phyloP scores from a whole-genome alignment of 1,140 invertebrate species.

The Chironomus tepperi region DNA sequence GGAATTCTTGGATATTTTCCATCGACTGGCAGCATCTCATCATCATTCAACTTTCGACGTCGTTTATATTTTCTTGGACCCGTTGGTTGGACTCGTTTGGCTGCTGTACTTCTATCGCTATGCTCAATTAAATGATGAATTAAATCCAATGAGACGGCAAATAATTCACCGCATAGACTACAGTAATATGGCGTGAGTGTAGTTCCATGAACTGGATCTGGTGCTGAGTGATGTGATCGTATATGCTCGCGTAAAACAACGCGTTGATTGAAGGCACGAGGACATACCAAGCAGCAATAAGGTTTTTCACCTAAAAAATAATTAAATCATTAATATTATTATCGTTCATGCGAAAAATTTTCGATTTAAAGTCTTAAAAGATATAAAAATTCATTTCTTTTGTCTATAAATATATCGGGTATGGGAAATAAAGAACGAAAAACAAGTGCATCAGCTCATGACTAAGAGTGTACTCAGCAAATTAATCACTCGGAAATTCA shows the following conservation, averaged over 20 bases:
- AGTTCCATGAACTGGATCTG: slow-evolving; percentile 50
- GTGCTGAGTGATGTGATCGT: slow-evolving; percentile 68
- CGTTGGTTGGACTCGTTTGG: slow-evolving; percentile 61
- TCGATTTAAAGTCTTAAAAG: too few relatives aligned
- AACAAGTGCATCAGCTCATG: too few relatives aligned
- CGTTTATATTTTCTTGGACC: slow-evolving; percentile 72
- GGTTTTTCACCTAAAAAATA: slow-evolving; percentile 68
- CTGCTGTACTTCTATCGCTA: slow-evolving; percentile 71
- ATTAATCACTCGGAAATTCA: too few relatives aligned
- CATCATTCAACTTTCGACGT: slow-evolving; percentile 58
- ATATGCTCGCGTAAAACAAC: slow-evolving; percentile 74
- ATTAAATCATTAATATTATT: not conserved
- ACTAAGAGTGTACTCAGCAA: too few relatives aligned
- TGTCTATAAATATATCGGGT: too few relatives aligned
- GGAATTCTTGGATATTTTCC: slow-evolving; percentile 36
- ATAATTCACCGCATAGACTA: slow-evolving; percentile 60
- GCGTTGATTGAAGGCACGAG: slow-evolving; percentile 73
- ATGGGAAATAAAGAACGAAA: too few relatives aligned
- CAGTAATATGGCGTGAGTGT: slow-evolving; percentile 55
- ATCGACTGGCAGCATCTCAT: slow-evolving; percentile 44
- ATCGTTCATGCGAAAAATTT: too few relatives aligned
- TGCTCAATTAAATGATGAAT: slow-evolving; percentile 73
- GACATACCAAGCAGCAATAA: slow-evolving; percentile 91
- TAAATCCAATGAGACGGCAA: slow-evolving; percentile 59
- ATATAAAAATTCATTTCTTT: too few relatives aligned